phyloP scores from a whole-genome alignment of 2,888 invertebrate genomes.

The Strigamia crassipes region DNA sequence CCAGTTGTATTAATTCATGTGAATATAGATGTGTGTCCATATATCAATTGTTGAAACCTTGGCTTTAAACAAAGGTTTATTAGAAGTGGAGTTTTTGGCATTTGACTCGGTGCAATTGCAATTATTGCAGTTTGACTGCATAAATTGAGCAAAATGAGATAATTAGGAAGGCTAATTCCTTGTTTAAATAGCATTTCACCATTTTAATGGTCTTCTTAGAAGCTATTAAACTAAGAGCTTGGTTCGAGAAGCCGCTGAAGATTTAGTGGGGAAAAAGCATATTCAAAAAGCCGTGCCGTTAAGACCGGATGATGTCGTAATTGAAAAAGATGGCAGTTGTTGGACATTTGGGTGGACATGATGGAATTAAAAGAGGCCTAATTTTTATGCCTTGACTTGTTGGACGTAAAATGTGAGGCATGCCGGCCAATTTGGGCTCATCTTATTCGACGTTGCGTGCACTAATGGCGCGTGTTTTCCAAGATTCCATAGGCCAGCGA shows the following conservation, averaged over 20 bases:
- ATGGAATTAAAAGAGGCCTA: conserved; percentile 16
- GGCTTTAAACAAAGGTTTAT: too few relatives aligned
- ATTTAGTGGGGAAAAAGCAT: too few relatives aligned
- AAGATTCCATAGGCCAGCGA: neutral
- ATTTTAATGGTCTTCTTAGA: neutral
- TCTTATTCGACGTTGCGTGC: neutral
- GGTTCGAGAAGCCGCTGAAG: too few relatives aligned
- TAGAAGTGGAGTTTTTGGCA: neutral
- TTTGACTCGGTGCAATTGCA: conserved; percentile 11
- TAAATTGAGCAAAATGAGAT: neutral
- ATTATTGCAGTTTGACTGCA: neutral
- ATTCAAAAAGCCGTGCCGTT: too few relatives aligned
- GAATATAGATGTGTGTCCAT: too few relatives aligned
- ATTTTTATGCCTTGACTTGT: neutral
- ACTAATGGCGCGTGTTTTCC: neutral
- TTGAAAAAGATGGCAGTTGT: conserved; percentile 17
- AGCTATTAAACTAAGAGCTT: neutral
- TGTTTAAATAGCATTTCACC: neutral
- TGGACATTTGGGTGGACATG: conserved; percentile 7
- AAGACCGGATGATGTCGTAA: neutral
- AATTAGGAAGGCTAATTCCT: neutral
- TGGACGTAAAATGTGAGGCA: neutral
- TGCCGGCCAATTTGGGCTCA: neutral
- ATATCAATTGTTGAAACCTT: too few relatives aligned
- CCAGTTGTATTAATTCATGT: too few relatives aligned